phyloP scores from a whole-genome alignment of 1,140 invertebrate species.

The Adoxophyes honmai region DNA sequence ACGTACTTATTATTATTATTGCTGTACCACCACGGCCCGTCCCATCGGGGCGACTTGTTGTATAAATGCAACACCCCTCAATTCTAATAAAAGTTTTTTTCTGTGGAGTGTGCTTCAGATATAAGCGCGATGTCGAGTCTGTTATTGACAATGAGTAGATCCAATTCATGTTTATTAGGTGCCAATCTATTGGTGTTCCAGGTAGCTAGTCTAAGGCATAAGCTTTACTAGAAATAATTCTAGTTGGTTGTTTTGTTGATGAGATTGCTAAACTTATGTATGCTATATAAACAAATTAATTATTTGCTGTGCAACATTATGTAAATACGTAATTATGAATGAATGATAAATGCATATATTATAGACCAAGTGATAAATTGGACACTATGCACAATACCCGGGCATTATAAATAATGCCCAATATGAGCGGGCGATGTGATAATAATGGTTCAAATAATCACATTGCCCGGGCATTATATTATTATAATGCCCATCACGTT shows the following conservation, averaged over 20 bases:
- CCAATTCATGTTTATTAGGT: not conserved
- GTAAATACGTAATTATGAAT: too few relatives aligned
- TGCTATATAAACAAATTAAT: too few relatives aligned
- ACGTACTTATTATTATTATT: not conserved
- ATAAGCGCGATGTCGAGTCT: conserved; percentile 8
- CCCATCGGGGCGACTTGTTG: not conserved
- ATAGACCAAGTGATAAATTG: too few relatives aligned
- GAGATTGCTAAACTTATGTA: not conserved
- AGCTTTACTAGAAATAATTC: too few relatives aligned
- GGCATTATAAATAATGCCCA: too few relatives aligned
- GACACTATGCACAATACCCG: too few relatives aligned
- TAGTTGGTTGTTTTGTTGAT: not conserved
- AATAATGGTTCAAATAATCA: too few relatives aligned
- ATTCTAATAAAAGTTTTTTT: not conserved
- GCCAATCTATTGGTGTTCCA: conserved; percentile 15
- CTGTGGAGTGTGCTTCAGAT: conserved; percentile 14
- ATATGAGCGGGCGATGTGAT: too few relatives aligned
- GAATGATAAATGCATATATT: too few relatives aligned
- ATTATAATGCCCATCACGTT: too few relatives aligned
- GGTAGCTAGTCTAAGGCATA: not conserved
- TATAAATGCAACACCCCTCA: not conserved
- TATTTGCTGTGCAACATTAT: too few relatives aligned
- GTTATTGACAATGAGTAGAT: not conserved
- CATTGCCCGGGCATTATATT: too few relatives aligned
- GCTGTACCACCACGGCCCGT: conserved; percentile 1